These are phyloP conservation scores for Sphaeramia orbicularis DNA, from an alignment of 2,797 vertebrate species.

Conservation along the genomic window DNA sequence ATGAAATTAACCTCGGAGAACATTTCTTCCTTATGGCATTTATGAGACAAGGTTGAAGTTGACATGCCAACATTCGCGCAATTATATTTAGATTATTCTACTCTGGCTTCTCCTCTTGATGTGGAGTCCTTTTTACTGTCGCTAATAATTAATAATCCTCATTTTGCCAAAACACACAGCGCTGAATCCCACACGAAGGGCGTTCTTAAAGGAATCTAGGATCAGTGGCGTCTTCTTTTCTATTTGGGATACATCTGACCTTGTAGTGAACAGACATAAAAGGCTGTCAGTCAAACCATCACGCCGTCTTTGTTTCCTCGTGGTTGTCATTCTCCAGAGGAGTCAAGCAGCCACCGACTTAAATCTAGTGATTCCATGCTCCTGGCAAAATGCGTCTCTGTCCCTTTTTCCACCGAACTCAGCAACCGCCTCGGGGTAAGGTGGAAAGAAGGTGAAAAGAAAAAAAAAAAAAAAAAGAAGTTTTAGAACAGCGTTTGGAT, in stretches of 20 bases:
- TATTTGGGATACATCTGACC: conserved; percentile 72
- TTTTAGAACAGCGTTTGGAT: conserved; percentile 40
- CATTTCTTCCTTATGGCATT: conserved; percentile 75
- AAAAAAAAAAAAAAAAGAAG: conserved; percentile 23
- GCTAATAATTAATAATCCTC: conserved; percentile 56
- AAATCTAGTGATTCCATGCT: conserved; percentile 67
- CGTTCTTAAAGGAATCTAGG: conserved; percentile 56
- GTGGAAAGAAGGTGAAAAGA: conserved; percentile 69
- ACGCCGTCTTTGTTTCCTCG: conserved; percentile 68
- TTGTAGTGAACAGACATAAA: conserved; percentile 74
- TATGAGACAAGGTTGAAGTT: conserved; percentile 76
- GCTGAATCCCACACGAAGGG: conserved; percentile 48
- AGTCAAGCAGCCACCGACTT: conserved; percentile 66
- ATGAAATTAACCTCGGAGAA: conserved; percentile 74
- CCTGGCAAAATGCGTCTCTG: conserved; percentile 69
- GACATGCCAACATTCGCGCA: conserved; percentile 63
- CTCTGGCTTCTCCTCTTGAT: conserved; percentile 46
- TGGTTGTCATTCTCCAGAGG: conserved; percentile 73
- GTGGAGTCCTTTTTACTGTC: conserved; percentile 31
- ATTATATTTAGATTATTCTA: conserved; percentile 73
- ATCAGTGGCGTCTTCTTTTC: conserved; percentile 61
- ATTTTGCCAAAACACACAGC: conserved; percentile 51
- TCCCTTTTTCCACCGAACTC: conserved; percentile 60
- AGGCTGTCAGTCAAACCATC: conserved; percentile 77
- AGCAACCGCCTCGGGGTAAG: conserved; percentile 68